Evolutionary conservation across 2,113 vertebrate species (phyloP).

Genomic region (Vidua macroura): DNA sequence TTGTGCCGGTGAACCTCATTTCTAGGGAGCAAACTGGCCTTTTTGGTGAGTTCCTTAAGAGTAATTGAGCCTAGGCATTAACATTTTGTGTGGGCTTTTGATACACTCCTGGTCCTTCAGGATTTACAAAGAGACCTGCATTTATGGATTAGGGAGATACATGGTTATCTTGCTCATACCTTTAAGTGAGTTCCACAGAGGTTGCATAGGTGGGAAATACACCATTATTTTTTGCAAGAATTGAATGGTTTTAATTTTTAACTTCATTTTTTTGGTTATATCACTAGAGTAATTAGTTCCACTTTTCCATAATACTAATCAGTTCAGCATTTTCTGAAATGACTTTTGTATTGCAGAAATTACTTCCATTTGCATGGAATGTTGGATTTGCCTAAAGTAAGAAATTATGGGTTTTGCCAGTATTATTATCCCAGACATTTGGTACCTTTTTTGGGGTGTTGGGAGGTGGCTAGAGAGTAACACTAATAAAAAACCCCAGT

Average conservation of each 20-base stretch:
- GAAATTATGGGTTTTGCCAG: not conserved
- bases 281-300: conserved; percentile 7
- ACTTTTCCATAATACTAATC: conserved; percentile 8
- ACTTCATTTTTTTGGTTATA: not conserved
- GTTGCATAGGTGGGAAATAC: not conserved
- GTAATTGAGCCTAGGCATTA: not conserved
- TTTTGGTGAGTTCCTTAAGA: not conserved
- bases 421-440: not conserved
- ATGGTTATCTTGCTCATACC: not conserved
- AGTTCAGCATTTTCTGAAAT: conserved; percentile 21
- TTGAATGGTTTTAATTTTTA: not conserved
- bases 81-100: not conserved
- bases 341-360: conserved; percentile 21
- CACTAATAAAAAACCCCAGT: not conserved
- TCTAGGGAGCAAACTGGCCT: not conserved
- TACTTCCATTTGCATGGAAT: conserved; percentile 4
- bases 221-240: not conserved
- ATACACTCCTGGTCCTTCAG: not conserved
- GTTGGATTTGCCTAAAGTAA: not conserved
- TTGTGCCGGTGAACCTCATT: not conserved
- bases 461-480: not conserved
- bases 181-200: not conserved
- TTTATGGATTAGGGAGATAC: not conserved
- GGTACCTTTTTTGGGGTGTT: not conserved
- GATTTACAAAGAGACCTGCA: not conserved